Evolutionary conservation across 1,140 invertebrate species (phyloP).

Genomic region (Coptotermes formosanus): DNA sequence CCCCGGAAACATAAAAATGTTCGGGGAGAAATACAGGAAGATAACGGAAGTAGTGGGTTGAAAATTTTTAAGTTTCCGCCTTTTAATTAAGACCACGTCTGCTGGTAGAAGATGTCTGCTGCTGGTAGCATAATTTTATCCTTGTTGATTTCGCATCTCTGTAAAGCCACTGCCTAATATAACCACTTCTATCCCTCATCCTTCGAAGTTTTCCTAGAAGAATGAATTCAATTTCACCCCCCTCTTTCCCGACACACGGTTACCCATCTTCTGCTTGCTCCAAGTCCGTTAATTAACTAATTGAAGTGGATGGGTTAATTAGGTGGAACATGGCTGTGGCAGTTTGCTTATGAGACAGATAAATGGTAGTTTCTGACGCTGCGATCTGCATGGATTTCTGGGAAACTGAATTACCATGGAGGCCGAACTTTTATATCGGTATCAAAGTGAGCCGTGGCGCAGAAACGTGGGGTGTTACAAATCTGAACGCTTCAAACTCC

Average conservation of each 20-base stretch:
- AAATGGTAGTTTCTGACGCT: background rate
- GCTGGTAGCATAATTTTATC: background rate
- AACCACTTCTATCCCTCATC: background rate
- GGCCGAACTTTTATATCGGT: no score
- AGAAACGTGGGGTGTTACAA: no score
- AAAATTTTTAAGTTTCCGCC: background rate
- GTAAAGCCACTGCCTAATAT: background rate
- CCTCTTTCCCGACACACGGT: no score
- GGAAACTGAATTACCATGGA: no score
- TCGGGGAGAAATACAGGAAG: background rate
- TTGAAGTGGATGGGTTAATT: conserved; percentile 23
- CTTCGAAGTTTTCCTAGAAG: background rate
- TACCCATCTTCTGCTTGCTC: background rate
- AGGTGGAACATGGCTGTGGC: conserved; percentile 20
- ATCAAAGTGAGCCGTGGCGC: no score
- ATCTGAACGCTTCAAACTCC: no score
- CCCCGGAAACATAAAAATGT: background rate
- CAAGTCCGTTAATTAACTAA: background rate
- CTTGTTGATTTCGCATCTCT: conserved; percentile 6
- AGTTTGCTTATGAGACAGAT: background rate
- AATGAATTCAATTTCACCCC: background rate
- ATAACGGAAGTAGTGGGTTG: background rate
- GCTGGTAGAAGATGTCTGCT: no score
- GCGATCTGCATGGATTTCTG: no score
- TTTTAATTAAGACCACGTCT: background rate